Conservation (phyloP, 2,888 invertebrate genomes). For the Halictus quadricinctus region DNA sequence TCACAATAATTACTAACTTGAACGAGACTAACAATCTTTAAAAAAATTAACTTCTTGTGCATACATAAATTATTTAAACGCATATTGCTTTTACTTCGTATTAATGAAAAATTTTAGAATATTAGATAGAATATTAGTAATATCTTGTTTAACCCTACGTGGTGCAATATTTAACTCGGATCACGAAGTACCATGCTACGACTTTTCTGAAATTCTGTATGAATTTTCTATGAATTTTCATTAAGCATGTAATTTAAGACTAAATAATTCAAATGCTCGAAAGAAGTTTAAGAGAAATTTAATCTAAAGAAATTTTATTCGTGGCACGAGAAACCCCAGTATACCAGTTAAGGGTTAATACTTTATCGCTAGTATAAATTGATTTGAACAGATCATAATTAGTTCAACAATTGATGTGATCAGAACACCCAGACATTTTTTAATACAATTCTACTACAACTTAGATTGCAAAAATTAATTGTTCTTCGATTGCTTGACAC, state of each 20-base stretch:
- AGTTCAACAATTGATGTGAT: too few relatives aligned
- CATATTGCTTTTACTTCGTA: too few relatives aligned
- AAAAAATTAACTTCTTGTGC: not conserved
- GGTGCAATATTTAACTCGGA: not conserved
- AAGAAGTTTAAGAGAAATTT: not conserved
- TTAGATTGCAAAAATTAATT: not conserved
- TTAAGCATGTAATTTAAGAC: not conserved
- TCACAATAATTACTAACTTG: not conserved
- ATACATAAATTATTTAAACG: not conserved
- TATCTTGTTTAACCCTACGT: too few relatives aligned
- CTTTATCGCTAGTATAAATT: not conserved
- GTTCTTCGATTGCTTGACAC: not conserved
- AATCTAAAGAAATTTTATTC: too few relatives aligned
- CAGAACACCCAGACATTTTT: not conserved
- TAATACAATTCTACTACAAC: not conserved
- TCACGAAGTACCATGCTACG: not conserved
- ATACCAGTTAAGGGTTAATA: too few relatives aligned
- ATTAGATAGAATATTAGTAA: too few relatives aligned
- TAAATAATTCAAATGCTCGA: not conserved
- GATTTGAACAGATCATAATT: not conserved
- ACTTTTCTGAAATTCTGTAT: not conserved
- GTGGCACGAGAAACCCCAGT: too few relatives aligned
- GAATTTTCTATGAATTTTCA: not conserved
- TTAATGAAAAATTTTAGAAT: too few relatives aligned
- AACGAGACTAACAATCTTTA: too few relatives aligned